phyloP scores from a whole-genome alignment of 1,140 invertebrate genomes.

The Apis cerana region DNA sequence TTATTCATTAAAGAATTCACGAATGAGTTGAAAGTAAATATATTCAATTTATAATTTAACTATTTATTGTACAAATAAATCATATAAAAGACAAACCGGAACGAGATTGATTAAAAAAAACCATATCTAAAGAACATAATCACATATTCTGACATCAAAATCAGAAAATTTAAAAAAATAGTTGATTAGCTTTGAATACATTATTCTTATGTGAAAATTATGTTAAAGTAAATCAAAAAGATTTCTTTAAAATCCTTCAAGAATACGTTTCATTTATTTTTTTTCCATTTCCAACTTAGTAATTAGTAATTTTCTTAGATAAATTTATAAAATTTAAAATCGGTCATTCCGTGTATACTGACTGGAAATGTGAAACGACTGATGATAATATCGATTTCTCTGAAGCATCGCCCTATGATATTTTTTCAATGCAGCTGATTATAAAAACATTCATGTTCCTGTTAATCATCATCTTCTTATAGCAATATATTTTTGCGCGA shows the following conservation, averaged over 20 bases:
- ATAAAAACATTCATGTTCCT: constrained; percentile 23
- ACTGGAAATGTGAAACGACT: not conserved
- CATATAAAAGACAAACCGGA: no score
- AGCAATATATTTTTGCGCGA: not conserved
- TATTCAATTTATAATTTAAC: no score
- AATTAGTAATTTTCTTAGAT: not conserved
- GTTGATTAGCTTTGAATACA: no score
- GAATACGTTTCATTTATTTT: no score
- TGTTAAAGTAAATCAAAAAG: no score
- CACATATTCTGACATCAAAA: no score
- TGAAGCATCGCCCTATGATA: not conserved
- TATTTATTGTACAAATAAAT: no score
- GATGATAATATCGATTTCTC: not conserved
- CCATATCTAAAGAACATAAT: no score
- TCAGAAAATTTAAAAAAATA: no score
- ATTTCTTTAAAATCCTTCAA: no score
- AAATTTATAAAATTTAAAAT: not conserved
- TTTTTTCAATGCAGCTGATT: not conserved
- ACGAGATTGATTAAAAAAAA: no score
- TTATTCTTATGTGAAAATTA: no score
- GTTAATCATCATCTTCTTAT: constrained; percentile 11
- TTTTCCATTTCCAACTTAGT: not conserved
- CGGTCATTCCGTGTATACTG: not conserved
- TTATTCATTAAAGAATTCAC: not conserved
- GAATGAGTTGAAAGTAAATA: not conserved